phyloP scores from a whole-genome alignment of 2,113 vertebrate species.

The Desmodus rotundus region DNA sequence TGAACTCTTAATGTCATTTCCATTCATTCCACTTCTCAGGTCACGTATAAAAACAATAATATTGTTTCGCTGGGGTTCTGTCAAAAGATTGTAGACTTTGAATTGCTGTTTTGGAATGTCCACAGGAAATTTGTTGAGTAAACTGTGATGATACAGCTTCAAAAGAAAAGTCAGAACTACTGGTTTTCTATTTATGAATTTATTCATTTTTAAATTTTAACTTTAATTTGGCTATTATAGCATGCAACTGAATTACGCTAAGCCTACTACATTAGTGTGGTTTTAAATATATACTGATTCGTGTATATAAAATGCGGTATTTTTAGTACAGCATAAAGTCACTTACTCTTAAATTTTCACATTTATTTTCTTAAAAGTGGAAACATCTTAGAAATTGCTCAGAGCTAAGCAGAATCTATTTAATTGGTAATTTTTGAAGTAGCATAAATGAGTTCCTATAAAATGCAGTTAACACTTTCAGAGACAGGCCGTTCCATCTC shows the following conservation, averaged over 20 bases:
- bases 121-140: slow-evolving; percentile 31
- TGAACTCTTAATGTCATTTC: slow-evolving; percentile 6
- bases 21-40: background rate
- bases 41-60: background rate
- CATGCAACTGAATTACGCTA: slow-evolving; percentile 49
- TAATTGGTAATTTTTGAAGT: slow-evolving; percentile 69
- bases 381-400: slow-evolving; percentile 61
- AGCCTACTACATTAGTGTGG: slow-evolving; percentile 46
- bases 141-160: slow-evolving; percentile 7
- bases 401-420: slow-evolving; percentile 67
- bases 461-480: slow-evolving; percentile 80
- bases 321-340: slow-evolving; percentile 44
- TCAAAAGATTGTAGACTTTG: slow-evolving; percentile 8
- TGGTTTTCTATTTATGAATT: slow-evolving; percentile 24
- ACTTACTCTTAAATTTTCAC: slow-evolving; percentile 44
- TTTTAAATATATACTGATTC: slow-evolving; percentile 46
- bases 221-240: slow-evolving; percentile 36
- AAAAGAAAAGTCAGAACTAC: slow-evolving; percentile 18
- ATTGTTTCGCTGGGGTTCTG: background rate
- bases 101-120: background rate
- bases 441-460: slow-evolving; percentile 50
- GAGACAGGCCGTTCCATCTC: slow-evolving; percentile 77
- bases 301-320: slow-evolving; percentile 40
- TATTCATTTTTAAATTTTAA: slow-evolving; percentile 40
- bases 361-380: slow-evolving; percentile 52